Evolutionary conservation across 2,797 vertebrate genomes (phyloP).

Genomic region (Poeciliopsis turneri): DNA sequence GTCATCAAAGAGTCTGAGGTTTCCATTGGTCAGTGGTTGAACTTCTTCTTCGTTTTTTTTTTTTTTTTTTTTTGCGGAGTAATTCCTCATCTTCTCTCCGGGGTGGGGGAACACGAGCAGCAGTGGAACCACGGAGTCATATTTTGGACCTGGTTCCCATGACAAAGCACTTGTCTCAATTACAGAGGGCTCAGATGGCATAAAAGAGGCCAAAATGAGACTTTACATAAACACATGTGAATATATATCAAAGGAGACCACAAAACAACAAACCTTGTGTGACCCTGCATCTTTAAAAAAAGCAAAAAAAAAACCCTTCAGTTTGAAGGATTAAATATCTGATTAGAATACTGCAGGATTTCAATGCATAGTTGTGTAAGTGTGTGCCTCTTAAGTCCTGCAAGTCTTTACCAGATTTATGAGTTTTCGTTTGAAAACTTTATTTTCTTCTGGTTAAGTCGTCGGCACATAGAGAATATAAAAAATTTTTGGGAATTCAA

Average conservation of each 20-base stretch:
- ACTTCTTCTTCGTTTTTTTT: not conserved
- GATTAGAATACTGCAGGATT: not conserved
- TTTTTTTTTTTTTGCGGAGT: constrained; percentile 78
- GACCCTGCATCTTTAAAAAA: not conserved
- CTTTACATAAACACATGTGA: not conserved
- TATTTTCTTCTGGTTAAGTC: not conserved
- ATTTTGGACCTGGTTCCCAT: constrained; percentile 89
- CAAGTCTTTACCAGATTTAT: not conserved
- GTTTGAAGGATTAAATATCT: not conserved
- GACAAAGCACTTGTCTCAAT: constrained; percentile 83
- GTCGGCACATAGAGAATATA: not conserved
- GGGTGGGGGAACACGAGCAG: constrained; percentile 73
- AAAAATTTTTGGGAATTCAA: not conserved
- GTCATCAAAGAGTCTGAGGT: constrained; percentile 23
- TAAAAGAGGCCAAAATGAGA: constrained; percentile 72
- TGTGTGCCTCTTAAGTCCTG: not conserved
- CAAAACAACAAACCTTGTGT: not conserved
- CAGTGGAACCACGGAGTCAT: constrained; percentile 86
- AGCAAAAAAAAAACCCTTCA: not conserved
- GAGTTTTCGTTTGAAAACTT: not conserved
- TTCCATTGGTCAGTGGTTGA: constrained; percentile 28
- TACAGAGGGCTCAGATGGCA: constrained; percentile 75
- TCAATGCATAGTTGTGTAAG: not conserved
- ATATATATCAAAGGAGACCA: constrained; percentile 2
- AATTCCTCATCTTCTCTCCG: constrained; percentile 86